Evolutionary conservation across 1,140 invertebrate species (phyloP), one percentile per base, ranked within the genome.

Genomic region (Nebria ingens): DNA sequence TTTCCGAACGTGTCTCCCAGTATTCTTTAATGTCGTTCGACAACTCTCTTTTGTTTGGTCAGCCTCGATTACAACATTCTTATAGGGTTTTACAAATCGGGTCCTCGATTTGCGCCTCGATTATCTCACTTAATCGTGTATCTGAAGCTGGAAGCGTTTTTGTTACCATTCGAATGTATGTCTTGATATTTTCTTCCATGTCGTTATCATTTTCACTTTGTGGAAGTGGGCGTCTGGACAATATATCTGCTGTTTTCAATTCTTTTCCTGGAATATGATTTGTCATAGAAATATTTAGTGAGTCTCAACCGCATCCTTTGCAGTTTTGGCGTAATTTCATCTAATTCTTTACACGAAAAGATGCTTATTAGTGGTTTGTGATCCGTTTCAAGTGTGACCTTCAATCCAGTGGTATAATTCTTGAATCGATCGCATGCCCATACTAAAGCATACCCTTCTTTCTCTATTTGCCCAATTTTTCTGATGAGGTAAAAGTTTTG

Each of bases 391-490:
- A 52, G 2, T 52, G 0, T 9, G 6, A 34, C 25, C n/a, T 34
- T 6, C n/a, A 34, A n/a, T 34, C 25, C 25, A n/a, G 25, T 34
- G 25, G n/a, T 34, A n/a, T 34, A 34, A n/a, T 34, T 34, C n/a
- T 34, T 34, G n/a, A 34, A 34, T n/a, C 25, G 6, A n/a, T 34
- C 25, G n/a, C 25, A 34, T 6, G 25, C 25, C 25, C 25, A 34
- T 9, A 34, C 25, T n/a, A 34, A 34, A 6, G 25, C 25, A 34
- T 79, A 54, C 22, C 67, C 67, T 62, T 80, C 76, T 57, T 72
- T 71, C 55, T 74, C 71, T 21, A 72, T 71, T 51, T 69, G 66
- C 62, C 50, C 68, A 71, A 0, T 55, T 53, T 45, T 61, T 40
- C 53, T 71, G 54, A 1, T 54, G 53, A n/a, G 11, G 56, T 59